Conservation (phyloP, 2,113 vertebrate species). For the Apteryx owenii region DNA sequence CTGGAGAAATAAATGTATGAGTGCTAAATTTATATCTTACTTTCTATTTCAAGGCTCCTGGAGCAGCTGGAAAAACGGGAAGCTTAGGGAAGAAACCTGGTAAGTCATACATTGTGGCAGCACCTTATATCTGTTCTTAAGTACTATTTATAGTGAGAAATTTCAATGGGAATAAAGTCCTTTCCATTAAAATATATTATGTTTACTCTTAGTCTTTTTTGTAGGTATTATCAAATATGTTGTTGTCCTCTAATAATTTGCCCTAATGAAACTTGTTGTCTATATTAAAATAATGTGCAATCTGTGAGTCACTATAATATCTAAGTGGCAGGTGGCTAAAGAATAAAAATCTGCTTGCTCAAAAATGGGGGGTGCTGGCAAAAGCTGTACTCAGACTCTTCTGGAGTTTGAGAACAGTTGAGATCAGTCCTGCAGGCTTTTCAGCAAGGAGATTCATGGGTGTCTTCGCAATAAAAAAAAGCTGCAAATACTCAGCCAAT, state of each 20-base stretch:
- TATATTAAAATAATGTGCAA: not conserved
- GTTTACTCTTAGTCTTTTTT: not conserved
- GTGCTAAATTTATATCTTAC: constrained; percentile 29
- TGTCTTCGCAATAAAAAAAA: not conserved
- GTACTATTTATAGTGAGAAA: not conserved
- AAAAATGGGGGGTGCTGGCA: not conserved
- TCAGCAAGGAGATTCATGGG: not conserved
- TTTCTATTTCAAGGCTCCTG: constrained; percentile 85
- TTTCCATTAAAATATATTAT: not conserved
- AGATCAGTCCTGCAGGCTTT: not conserved
- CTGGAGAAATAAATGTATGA: not conserved
- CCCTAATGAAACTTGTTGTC: not conserved
- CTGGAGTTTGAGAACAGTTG: not conserved
- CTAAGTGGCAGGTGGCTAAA: not conserved
- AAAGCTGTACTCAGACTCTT: not conserved
- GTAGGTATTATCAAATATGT: not conserved
- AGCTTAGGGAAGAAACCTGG: constrained; percentile 99
- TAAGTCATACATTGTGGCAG: constrained; percentile 73
- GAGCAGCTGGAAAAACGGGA: constrained; percentile 92
- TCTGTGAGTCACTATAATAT: not conserved
- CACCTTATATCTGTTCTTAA: constrained; percentile 38
- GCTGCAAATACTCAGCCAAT: not conserved
- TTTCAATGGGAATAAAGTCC: not conserved
- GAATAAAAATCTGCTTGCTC: not conserved
- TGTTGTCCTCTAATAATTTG: not conserved